Conservation (phyloP, 2,113 vertebrate genomes). For the Pelvicachromis taeniatus region DNA sequence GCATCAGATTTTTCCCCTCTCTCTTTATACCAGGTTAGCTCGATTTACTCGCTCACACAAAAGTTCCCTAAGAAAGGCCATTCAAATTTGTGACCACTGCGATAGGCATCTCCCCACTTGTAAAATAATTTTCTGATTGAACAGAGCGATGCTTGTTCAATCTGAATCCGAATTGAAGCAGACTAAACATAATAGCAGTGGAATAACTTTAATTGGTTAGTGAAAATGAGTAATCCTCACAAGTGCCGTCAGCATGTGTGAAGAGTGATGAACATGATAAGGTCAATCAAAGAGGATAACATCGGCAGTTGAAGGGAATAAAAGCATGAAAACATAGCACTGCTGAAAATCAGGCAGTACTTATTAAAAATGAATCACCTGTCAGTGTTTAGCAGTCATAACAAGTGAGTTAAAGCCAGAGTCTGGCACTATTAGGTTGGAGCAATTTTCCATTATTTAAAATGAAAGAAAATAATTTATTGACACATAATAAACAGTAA, state of each 20-base stretch:
- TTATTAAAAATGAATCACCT: not conserved
- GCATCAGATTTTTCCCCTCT: not conserved
- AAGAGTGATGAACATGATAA: conserved; percentile 6
- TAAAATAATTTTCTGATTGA: conserved; percentile 15
- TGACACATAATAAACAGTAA: not conserved
- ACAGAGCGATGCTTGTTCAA: conserved; percentile 4
- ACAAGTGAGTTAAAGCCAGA: not conserved
- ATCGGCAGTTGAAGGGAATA: not conserved
- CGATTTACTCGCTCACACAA: not conserved
- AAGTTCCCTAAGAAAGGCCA: not conserved
- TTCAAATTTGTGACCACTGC: not conserved
- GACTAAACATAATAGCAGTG: conserved; percentile 16
- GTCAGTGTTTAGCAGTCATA: not conserved
- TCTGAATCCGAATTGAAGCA: conserved; percentile 15
- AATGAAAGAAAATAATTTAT: accelerated
- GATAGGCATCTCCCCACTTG: not conserved
- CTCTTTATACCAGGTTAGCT: not conserved
- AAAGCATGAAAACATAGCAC: not conserved
- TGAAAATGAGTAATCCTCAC: conserved; percentile 10
- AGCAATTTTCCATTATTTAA: not conserved
- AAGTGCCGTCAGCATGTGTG: not conserved
- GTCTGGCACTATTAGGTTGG: not conserved
- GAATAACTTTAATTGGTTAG: not conserved
- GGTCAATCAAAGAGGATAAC: not conserved
- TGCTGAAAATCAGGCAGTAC: not conserved